A percentile compares a stretch with the other conserved stretches of the same genome.
phyloP scores from a whole-genome alignment of 2,113 vertebrate species.

The Brachypodius melanocephalos region DNA sequence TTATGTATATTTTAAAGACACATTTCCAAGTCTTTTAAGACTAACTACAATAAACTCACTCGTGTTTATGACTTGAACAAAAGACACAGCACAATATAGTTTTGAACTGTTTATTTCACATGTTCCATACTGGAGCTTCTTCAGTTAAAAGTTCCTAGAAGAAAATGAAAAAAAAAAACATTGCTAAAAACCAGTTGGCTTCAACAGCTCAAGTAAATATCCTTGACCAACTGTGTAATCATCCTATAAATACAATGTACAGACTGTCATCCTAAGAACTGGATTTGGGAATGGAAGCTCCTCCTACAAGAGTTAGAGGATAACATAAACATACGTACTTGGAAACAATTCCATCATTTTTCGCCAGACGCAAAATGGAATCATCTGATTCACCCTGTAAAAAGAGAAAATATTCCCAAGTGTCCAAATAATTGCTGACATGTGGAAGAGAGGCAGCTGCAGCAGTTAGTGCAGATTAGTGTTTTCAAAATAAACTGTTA shows the following conservation, averaged over 20 bases:
- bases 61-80: background rate
- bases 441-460: background rate
- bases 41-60: background rate
- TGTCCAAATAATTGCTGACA: background rate
- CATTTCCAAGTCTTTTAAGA: background rate
- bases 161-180: constrained; percentile 14
- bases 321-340: constrained; percentile 77
- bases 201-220: background rate
- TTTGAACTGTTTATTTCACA: constrained; percentile 76
- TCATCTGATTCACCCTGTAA: constrained; percentile 89
- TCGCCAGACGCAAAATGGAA: constrained; percentile 91
- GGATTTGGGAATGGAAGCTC: background rate
- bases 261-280: background rate
- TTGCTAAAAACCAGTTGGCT: background rate
- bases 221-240: background rate
- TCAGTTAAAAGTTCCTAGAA: constrained; percentile 79
- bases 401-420: background rate
- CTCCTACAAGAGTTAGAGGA: background rate
- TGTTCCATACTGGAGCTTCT: background rate
- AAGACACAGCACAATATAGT: background rate
- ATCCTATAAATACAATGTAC: background rate
- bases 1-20: background rate
- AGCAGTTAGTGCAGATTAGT: background rate
- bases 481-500: background rate
- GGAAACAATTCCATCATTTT: constrained; percentile 84